A percentile compares a stretch with the other conserved stretches of the same genome.
Evolutionary conservation across 2,888 invertebrate genomes (phyloP).

Genomic region (Pristionchus japonicus): DNA sequence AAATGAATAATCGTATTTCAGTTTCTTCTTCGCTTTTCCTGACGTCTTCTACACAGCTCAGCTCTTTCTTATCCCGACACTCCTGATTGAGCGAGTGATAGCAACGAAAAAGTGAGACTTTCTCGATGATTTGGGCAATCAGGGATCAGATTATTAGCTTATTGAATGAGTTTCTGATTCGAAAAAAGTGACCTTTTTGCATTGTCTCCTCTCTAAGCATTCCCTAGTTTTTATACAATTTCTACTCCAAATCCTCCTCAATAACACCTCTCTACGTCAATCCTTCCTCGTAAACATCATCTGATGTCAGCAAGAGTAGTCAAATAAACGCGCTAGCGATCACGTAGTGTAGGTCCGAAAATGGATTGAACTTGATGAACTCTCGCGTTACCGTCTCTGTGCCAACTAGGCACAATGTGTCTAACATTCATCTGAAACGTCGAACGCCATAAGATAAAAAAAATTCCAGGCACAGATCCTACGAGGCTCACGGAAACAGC

Average conservation of each 20-base stretch:
- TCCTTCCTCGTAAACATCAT: neutral
- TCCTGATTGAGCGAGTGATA: constrained; percentile 25
- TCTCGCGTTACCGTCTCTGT: too few species aligned
- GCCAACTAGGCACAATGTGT: too few species aligned
- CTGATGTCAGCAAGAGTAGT: neutral
- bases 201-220: neutral
- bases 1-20: neutral
- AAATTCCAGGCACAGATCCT: neutral
- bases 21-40: constrained; percentile 40
- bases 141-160: neutral
- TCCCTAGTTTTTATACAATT: too few species aligned
- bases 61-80: neutral
- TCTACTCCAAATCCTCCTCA: neutral
- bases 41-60: constrained; percentile 38
- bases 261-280: neutral
- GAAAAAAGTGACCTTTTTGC: neutral
- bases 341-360: too few species aligned
- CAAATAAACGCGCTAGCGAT: too few species aligned
- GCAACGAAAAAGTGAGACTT: neutral
- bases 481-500: neutral
- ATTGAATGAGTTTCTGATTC: neutral
- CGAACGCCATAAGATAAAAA: too few species aligned
- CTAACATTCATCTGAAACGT: too few species aligned
- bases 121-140: neutral
- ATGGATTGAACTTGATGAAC: too few species aligned